Base-by-base conservation (phyloP, 2,888 invertebrate species). In the Cybosia mesomella region DNA sequence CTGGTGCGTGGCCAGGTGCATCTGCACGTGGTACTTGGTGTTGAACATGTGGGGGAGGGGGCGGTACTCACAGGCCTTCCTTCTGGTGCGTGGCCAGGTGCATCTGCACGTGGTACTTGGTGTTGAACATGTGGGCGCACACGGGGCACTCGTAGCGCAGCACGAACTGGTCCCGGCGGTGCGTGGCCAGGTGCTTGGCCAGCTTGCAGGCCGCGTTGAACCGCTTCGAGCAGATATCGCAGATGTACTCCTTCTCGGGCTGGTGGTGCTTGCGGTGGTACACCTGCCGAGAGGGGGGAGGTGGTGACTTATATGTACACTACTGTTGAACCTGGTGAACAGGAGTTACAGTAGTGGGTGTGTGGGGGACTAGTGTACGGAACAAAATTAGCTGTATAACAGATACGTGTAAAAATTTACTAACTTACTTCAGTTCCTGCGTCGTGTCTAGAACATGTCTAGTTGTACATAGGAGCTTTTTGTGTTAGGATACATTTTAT, bases 51-150 rank as follows among this genome's bases (percentile, higher is more conserved):
- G 21, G 0, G 9, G 49, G 55, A 5, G 22, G 13, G 0, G 22
- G 24, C 8, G n/a, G 21, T 70, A 83, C 83, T 81, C 54, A 84
- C 85, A 82, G 57, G 18, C 79, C 79, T 39, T 72, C 71, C 66
- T 34, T 59, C 68, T 91, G 92, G 71, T 94, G 94, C 13, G 94
- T 92, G 13, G 84, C 75, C 5, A 94, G 86, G 57, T 94, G 94
- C 92, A 92, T 91, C 72, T 90, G 88, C 58, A 92, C 82, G 70
- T 94, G 94, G 75, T 93, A 94, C 49, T 89, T 87, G 8, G 94
- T 94, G 83, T 94, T 87, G 84, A 94, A 94, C 90, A 94, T 91
- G 76, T 94, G 94, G 43, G 94, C 94, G 70, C 94, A 94, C 5
- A 94, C 94, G 0, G 94, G 94, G 13, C 94, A 94, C 86, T 94